Percentiles rank a stretch among this genome's conserved stretches.
Conservation (phyloP, 2,113 vertebrate species). For the Brachionichthys hirsutus region DNA sequence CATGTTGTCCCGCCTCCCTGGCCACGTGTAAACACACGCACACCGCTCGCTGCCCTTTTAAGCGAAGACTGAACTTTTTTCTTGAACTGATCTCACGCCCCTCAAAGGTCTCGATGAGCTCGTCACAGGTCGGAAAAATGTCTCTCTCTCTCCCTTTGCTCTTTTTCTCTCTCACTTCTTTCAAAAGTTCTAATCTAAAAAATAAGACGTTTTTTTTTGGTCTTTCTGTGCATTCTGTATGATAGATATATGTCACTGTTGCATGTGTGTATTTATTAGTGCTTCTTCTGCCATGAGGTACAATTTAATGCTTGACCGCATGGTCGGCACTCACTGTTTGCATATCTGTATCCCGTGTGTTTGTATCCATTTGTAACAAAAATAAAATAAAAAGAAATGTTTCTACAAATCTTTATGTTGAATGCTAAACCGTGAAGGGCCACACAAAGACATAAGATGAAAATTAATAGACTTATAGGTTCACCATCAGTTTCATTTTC, state of each 20-base stretch:
- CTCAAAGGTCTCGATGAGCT: constrained; percentile 30
- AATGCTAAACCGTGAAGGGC: neutral
- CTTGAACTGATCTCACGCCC: constrained; percentile 36
- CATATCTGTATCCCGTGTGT: constrained; percentile 55
- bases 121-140: constrained; percentile 7
- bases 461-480: too few species aligned
- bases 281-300: constrained; percentile 46
- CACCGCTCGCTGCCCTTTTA: constrained; percentile 10
- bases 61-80: constrained; percentile 43
- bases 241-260: constrained; percentile 51
- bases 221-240: constrained; percentile 54
- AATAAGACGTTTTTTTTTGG: constrained; percentile 19
- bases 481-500: too few species aligned
- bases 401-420: constrained; percentile 45
- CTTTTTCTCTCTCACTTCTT: neutral
- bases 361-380: constrained; percentile 66
- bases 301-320: constrained; percentile 19
- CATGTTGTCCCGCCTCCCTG: constrained; percentile 9
- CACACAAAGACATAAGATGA: too few species aligned
- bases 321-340: constrained; percentile 30
- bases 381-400: constrained; percentile 47
- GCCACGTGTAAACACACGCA: constrained; percentile 27
- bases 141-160: neutral
- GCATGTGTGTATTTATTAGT: constrained; percentile 66
- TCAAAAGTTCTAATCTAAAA: neutral